phyloP scores from a whole-genome alignment of 2,113 vertebrate species.

The Bostrychus sinensis region DNA sequence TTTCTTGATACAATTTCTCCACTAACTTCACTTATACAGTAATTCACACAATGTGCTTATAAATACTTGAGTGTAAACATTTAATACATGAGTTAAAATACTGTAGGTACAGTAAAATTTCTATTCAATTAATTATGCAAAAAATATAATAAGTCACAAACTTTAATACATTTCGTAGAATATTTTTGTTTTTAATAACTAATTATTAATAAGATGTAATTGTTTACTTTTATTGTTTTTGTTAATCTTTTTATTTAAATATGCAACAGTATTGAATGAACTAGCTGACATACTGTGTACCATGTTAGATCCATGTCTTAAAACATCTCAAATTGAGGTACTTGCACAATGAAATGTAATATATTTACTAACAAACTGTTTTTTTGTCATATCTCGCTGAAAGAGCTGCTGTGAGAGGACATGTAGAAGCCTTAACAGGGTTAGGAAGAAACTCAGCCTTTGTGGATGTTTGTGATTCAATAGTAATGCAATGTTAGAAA shows the following conservation, averaged over 20 bases:
- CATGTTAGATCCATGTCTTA: conserved; percentile 56
- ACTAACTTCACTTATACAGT: no score
- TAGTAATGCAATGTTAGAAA: conserved; percentile 43
- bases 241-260: conserved; percentile 28
- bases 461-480: conserved; percentile 51
- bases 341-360: conserved; percentile 72
- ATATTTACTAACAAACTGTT: conserved; percentile 42
- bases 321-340: conserved; percentile 70
- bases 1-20: no score
- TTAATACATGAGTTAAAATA: conserved; percentile 13
- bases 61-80: conserved; percentile 22
- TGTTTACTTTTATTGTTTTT: conserved; percentile 33
- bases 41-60: conserved; percentile 43
- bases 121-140: conserved; percentile 25
- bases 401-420: conserved; percentile 31
- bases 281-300: conserved; percentile 30
- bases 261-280: conserved; percentile 40
- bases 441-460: conserved; percentile 24
- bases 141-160: conserved; percentile 12
- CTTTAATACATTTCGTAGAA: conserved; percentile 13
- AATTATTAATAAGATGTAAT: conserved; percentile 21
- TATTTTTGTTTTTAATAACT: conserved; percentile 11
- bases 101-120: conserved; percentile 19
- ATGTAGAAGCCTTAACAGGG: conserved; percentile 52
- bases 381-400: conserved; percentile 45